Conservation (phyloP, 2,113 vertebrate genomes). For the Lutjanus erythropterus region DNA sequence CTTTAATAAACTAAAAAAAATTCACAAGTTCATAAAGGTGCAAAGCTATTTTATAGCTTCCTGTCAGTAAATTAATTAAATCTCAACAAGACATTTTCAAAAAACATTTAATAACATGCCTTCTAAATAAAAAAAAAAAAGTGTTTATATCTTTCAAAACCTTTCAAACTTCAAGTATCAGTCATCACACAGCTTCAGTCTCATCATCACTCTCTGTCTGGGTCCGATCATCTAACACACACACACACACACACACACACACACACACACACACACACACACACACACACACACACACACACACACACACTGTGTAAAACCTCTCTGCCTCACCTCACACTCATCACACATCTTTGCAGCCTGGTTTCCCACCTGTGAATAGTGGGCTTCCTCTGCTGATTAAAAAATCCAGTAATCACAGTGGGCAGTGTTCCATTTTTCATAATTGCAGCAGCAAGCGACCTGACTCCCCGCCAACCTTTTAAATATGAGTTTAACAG, state of each 20-base stretch:
- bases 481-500: constrained; percentile 4
- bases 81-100: neutral
- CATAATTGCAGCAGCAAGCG: constrained; percentile 9
- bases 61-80: neutral
- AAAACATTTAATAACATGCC: neutral
- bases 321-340: neutral
- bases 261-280: neutral
- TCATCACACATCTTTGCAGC: neutral
- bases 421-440: constrained; percentile 25
- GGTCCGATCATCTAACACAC: neutral
- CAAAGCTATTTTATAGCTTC: neutral
- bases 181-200: neutral
- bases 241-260: constrained; percentile 6
- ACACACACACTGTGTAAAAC: neutral
- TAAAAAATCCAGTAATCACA: constrained; percentile 9
- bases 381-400: constrained; percentile 1
- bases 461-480: constrained; percentile 4
- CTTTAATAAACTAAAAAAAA: neutral
- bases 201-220: neutral
- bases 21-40: neutral
- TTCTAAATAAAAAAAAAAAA: neutral
- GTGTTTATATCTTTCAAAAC: neutral
- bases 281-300: neutral
- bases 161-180: neutral
- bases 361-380: neutral